Base-by-base conservation (phyloP, 1,140 invertebrate species). In the Pygmarrhopalites habei region DNA sequence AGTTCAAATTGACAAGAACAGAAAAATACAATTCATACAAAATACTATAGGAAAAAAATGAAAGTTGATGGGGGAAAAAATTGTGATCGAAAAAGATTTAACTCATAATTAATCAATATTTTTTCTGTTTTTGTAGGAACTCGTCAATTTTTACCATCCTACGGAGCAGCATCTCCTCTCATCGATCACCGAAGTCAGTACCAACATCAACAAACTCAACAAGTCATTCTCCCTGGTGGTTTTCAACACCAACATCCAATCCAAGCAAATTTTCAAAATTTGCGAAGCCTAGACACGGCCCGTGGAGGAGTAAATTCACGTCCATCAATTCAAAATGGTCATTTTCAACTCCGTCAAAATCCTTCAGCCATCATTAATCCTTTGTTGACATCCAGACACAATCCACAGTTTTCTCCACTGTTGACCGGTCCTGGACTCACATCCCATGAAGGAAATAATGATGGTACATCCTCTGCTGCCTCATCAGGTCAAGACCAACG, bases 201-300 rank as follows among this genome's bases (percentile, higher is more conserved):
- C 32, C 32, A 57, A 19, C 28, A 46, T 10, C 39, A 41, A 23
- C 43, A 21, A 23, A 44, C 29, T 1, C 58, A 67, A 28, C 58
- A 70, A 52, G 43, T 65, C 55, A 66, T 75, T n/a, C 49, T 67
- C 17, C 65, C 65, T 32, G 61, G 65, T 5, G 65, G 65, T 0
- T 67, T 67, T 46, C 65, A 67, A 28, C 59, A n/a, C n/a, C n/a
- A 56, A 5, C 61, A 63, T 2, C 59, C 43, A 21, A 7, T 39
- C 25, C 25, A 47, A 59, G 19, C 32, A 39, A 43, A 56, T 58
- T 25, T 60, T 30, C 19, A 35, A 43, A 1, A 19, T 59, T 39
- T 46, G 17, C 39, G 39, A 44, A 23, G 19, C 32, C 32, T 32
- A 19, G 7, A 41, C 26, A 5, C 29, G 28, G 7, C 21, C 17